Conservation (phyloP, 2,888 invertebrate species). For the Alentia gelatinosa region DNA sequence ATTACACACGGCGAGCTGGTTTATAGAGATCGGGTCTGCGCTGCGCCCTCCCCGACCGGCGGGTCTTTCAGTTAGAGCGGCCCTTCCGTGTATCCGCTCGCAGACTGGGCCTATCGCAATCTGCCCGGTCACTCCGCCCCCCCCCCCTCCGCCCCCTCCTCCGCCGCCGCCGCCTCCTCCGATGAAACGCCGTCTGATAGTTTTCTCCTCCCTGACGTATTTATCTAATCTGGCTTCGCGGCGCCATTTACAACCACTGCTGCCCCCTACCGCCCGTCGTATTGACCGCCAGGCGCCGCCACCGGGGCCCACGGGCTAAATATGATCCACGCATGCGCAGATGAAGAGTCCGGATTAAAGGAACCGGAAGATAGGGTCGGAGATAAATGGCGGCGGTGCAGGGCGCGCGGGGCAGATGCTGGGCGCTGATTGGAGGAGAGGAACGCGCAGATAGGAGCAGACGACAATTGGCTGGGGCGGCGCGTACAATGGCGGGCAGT, state of each 20-base stretch:
- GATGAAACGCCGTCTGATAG: neutral
- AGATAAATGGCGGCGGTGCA: conserved; percentile 34
- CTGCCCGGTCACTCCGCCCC: neutral
- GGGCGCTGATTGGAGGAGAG: neutral
- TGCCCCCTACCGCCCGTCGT: neutral
- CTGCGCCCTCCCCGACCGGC: too few species aligned
- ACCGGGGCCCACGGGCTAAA: neutral
- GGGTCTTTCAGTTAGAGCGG: too few species aligned
- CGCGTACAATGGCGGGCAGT: neutral
- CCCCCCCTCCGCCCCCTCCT: neutral
- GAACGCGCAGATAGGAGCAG: neutral
- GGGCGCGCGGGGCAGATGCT: conserved; percentile 3
- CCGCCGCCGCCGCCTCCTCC: neutral
- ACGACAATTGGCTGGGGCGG: conserved; percentile 4
- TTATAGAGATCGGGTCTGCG: too few species aligned
- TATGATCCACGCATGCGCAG: conserved; percentile 28
- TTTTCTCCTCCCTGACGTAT: neutral
- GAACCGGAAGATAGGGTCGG: neutral
- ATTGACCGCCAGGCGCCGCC: neutral
- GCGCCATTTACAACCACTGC: neutral
- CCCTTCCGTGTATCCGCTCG: too few species aligned
- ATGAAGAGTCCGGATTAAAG: conserved; percentile 36
- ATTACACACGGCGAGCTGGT: too few species aligned
- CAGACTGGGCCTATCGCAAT: too few species aligned
- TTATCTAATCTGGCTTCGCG: neutral